Percentiles rank a stretch among this genome's conserved stretches.
Conservation (phyloP, 2,113 vertebrate genomes). For the Hylia prasina region DNA sequence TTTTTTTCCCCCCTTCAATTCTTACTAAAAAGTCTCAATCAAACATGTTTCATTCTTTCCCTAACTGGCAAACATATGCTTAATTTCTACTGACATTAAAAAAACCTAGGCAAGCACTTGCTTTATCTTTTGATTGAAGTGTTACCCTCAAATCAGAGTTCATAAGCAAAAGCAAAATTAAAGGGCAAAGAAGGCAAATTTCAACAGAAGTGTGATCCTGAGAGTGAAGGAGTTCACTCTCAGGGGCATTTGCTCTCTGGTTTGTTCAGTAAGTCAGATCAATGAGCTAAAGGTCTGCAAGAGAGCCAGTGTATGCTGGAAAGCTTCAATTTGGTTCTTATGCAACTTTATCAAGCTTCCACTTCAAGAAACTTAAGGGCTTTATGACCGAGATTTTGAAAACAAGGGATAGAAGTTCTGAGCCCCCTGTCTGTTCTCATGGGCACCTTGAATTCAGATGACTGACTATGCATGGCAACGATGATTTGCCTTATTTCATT, state of each 20-base stretch:
- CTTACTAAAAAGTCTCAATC: neutral
- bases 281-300: neutral
- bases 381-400: neutral
- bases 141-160: neutral
- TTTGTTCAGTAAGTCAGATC: neutral
- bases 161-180: neutral
- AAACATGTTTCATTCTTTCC: neutral
- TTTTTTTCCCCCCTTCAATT: neutral
- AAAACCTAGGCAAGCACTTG: neutral
- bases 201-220: neutral
- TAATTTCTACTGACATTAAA: neutral
- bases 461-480: neutral
- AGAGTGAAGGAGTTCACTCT: neutral
- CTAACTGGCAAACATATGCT: neutral
- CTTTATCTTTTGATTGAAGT: neutral
- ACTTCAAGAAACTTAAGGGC: neutral
- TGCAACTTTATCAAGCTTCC: neutral
- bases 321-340: neutral
- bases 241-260: neutral
- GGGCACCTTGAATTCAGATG: neutral
- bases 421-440: neutral
- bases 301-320: neutral
- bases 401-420: neutral
- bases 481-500: neutral
- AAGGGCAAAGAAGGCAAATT: neutral